Evolutionary conservation across 2,888 invertebrate species (phyloP).

Genomic region (Phanerotoma sp.): DNA sequence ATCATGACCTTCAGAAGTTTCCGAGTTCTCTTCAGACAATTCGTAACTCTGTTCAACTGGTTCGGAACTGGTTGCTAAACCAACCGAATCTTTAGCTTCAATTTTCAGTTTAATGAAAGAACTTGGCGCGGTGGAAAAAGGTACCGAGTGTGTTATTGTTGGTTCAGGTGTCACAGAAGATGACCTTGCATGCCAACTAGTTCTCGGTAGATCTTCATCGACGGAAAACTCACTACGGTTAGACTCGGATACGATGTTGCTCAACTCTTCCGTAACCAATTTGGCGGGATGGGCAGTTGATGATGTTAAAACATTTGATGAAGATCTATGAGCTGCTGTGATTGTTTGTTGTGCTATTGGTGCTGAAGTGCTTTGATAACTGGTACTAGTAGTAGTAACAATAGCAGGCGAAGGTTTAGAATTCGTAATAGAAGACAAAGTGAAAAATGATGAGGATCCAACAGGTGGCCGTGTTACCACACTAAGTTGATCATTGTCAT

Average conservation of each 20-base stretch:
- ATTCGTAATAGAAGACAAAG: conserved; percentile 19
- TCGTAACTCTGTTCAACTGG: conserved; percentile 50
- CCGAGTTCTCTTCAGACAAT: conserved; percentile 42
- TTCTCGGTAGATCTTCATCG: conserved; percentile 63
- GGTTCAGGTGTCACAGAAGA: conserved; percentile 45
- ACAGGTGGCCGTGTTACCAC: conserved; percentile 38
- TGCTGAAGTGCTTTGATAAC: conserved; percentile 33
- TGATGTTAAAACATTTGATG: conserved; percentile 15
- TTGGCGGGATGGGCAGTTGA: conserved; percentile 40
- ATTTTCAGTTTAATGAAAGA: conserved; percentile 16
- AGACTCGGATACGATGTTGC: conserved; percentile 60
- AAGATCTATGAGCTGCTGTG: conserved; percentile 5
- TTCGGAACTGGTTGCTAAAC: conserved; percentile 37
- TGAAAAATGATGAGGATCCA: conserved; percentile 25
- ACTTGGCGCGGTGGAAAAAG: conserved; percentile 17
- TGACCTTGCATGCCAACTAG: conserved; percentile 49
- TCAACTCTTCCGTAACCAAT: conserved; percentile 55
- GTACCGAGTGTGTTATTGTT: conserved; percentile 20
- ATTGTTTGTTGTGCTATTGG: no score
- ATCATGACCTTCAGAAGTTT: conserved; percentile 45
- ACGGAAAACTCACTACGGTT: conserved; percentile 64
- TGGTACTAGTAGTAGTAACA: conserved; percentile 36
- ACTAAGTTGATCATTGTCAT: conserved; percentile 38
- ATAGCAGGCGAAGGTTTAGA: conserved; percentile 28
- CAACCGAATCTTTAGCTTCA: conserved; percentile 34